These are phyloP conservation scores for Anthopleura sola DNA, from an alignment of 64 coral and sea anemone genomes.

Conservation along the genomic window DNA sequence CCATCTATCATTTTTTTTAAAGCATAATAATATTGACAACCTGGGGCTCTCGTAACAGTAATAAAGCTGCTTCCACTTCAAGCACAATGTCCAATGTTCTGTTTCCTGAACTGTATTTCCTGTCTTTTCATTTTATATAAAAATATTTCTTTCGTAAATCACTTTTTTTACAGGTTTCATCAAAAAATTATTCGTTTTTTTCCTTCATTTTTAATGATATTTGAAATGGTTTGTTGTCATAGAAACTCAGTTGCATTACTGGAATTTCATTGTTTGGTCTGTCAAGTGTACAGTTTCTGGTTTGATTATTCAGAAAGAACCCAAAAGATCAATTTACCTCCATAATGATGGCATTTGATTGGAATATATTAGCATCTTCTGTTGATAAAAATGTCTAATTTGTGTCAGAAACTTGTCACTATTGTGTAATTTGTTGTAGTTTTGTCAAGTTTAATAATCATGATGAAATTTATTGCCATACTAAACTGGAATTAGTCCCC, in stretches of 20 bases:
- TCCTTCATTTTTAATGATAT: neutral
- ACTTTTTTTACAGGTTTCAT: neutral
- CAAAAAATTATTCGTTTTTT: no score
- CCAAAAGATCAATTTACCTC: neutral
- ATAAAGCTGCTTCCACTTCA: no score
- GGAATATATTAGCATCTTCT: no score
- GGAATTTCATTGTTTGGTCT: neutral
- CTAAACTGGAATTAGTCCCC: neutral
- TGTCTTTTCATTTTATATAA: neutral
- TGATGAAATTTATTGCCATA: neutral
- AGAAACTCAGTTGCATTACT: neutral
- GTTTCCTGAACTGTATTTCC: neutral
- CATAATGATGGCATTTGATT: neutral
- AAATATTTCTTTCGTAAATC: neutral
- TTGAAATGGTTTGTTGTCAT: neutral
- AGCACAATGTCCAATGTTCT: no score
- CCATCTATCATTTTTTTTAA: neutral
- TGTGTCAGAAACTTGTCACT: neutral
- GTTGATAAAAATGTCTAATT: neutral
- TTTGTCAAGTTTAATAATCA: neutral
- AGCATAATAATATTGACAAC: no score
- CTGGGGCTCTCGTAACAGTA: no score
- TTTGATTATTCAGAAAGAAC: neutral
- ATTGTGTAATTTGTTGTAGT: neutral
- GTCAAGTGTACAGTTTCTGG: neutral